phyloP scores from a whole-genome alignment of 2,797 vertebrate species.

The Tapirus indicus region DNA sequence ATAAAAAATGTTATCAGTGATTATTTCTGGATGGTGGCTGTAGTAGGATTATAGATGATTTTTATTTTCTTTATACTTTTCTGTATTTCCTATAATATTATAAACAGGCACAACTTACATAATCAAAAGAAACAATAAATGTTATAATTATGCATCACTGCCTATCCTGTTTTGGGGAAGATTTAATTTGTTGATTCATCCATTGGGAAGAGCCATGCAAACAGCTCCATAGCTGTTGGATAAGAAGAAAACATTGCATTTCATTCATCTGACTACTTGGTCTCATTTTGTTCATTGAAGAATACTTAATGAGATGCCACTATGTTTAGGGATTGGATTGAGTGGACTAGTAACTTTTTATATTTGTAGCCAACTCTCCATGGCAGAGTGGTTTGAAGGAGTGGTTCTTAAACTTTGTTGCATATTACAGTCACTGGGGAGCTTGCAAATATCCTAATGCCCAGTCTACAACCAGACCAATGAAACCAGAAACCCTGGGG shows the following conservation, averaged over 20 bases:
- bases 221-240: neutral
- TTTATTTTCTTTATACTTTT: constrained; percentile 51
- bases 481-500: neutral
- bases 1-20: neutral
- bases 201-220: neutral
- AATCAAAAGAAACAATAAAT: constrained; percentile 35
- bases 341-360: neutral
- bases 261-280: neutral
- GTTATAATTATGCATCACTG: neutral
- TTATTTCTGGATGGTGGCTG: neutral
- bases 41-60: neutral
- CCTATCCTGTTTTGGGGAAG: neutral
- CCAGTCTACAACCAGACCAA: neutral
- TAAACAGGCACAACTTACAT: neutral
- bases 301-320: neutral
- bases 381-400: neutral
- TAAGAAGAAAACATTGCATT: neutral
- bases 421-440: neutral
- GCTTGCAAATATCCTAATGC: neutral
- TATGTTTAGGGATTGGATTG: neutral
- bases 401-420: neutral
- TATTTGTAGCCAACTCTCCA: neutral
- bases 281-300: neutral
- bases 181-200: constrained; percentile 18
- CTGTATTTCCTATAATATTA: constrained; percentile 42